These are phyloP conservation scores for Turritopsis rubra DNA, from an alignment of 30 jellyfish, hydroid and myxozoan genomes.

Conservation along the genomic window DNA sequence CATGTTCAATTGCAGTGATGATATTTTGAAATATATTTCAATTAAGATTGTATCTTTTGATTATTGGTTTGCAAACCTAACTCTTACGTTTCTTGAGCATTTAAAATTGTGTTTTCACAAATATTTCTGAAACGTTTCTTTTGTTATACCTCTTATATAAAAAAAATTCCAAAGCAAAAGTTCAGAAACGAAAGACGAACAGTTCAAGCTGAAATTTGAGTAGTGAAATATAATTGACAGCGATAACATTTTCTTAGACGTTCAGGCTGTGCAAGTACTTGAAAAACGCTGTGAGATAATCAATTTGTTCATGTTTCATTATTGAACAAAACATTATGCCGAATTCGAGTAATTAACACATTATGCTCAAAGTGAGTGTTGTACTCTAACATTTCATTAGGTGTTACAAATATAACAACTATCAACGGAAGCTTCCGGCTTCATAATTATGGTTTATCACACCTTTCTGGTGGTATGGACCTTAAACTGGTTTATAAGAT, in stretches of 20 bases:
- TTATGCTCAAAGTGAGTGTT: neutral
- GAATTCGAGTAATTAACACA: neutral
- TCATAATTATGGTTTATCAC: neutral
- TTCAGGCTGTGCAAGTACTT: neutral
- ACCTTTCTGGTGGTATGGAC: neutral
- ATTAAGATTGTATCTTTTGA: no score
- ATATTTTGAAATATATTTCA: no score
- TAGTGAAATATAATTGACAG: no score
- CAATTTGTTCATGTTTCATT: neutral
- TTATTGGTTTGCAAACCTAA: no score
- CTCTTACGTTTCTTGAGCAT: no score
- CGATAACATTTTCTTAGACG: no score
- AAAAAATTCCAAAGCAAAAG: no score
- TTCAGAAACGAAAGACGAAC: neutral
- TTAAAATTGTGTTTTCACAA: no score
- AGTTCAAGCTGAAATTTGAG: neutral
- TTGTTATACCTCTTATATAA: no score
- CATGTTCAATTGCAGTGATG: no score
- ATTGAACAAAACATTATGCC: neutral
- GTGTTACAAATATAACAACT: neutral
- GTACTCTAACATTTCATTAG: neutral
- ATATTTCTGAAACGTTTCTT: no score
- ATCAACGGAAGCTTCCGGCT: neutral
- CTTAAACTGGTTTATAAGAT: neutral
- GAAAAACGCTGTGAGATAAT: neutral